Percentiles rank a stretch among this genome's conserved stretches.
These are phyloP conservation scores for Caloenas nicobarica DNA, from an alignment of 2,113 vertebrate species.

Conservation along the genomic window DNA sequence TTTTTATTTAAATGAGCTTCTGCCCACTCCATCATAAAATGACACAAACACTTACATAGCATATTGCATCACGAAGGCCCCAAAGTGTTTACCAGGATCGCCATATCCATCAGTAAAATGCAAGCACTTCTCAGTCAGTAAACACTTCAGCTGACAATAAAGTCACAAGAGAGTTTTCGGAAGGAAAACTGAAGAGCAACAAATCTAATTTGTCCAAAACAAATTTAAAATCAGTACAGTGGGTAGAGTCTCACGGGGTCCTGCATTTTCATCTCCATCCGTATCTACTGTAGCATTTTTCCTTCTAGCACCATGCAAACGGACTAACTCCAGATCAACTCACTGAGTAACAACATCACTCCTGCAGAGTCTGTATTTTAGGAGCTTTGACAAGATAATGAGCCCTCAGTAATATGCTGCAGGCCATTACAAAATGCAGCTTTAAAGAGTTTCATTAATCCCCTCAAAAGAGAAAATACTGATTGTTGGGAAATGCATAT, in stretches of 20 bases:
- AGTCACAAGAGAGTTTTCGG: constrained; percentile 42
- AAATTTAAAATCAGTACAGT: neutral
- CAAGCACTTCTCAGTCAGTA: constrained; percentile 45
- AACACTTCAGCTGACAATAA: constrained; percentile 41
- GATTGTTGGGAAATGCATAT: constrained; percentile 9
- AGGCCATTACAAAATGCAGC: constrained; percentile 50
- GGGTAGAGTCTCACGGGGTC: neutral
- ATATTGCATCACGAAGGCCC: neutral
- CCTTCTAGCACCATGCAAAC: neutral
- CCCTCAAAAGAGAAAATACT: constrained; percentile 34
- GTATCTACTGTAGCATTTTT: neutral
- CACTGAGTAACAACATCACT: constrained; percentile 40
- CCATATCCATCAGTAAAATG: constrained; percentile 14
- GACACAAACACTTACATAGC: constrained; percentile 17
- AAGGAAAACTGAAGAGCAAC: constrained; percentile 40
- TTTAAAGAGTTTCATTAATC: constrained; percentile 37
- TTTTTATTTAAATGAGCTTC: constrained; percentile 42
- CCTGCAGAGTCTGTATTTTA: constrained; percentile 36
- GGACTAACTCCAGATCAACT: constrained; percentile 8
- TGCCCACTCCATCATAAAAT: constrained; percentile 10
- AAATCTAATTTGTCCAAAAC: constrained; percentile 35
- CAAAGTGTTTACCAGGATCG: constrained; percentile 8
- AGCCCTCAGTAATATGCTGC: constrained; percentile 42
- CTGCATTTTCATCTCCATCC: neutral
- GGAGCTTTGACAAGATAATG: constrained; percentile 63